Base-by-base conservation (phyloP, 2,888 invertebrate species). In the Euproctis similis region DNA sequence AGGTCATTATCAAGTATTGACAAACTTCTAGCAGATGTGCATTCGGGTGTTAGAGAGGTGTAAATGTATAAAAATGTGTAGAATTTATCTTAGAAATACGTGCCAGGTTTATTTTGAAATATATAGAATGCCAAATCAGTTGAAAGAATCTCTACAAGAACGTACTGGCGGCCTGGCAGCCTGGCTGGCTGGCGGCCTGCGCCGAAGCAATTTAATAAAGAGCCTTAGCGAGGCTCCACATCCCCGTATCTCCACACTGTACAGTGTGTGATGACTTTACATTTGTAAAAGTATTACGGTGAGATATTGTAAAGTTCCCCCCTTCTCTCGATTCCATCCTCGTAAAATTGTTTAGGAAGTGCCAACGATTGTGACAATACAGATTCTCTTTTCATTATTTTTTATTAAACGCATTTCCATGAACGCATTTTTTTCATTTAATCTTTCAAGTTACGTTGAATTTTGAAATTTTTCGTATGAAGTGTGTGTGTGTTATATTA, bases 121-220 rank as follows among this genome's bases (percentile, higher is more conserved):
- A n/a, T n/a, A n/a, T n/a, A n/a, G n/a, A n/a, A n/a, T n/a, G 30
- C 24, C 25, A 34, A 36, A 37, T 40, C 36, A 44, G 28, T 30
- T 36, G 39, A 36, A 35, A 37, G 51, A 35, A 54, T 57, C 46
- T 56, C 50, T 9, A 24, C 42, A 49, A 53, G 40, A 36, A 38
- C 30, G n/a, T n/a, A n/a, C n/a, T n/a, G n/a, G n/a, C n/a, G n/a
- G n/a, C n/a, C n/a, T n/a, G n/a, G n/a, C n/a, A n/a, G n/a, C n/a
- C n/a, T n/a, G n/a, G n/a, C n/a, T n/a, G n/a, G 6, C 4, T 14
- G 14, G 14, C 4, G 14, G 6, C 14, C 31, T 39, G 45, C 38
- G 37, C 38, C 46, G 47, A 50, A 58, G 63, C 68, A 66, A 71
- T 72, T 71, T 67, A 61, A 67, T 68, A 71, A 70, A 68, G 61